phyloP scores from a whole-genome alignment of 2,888 invertebrate genomes.

The Leptura quadrifasciata region DNA sequence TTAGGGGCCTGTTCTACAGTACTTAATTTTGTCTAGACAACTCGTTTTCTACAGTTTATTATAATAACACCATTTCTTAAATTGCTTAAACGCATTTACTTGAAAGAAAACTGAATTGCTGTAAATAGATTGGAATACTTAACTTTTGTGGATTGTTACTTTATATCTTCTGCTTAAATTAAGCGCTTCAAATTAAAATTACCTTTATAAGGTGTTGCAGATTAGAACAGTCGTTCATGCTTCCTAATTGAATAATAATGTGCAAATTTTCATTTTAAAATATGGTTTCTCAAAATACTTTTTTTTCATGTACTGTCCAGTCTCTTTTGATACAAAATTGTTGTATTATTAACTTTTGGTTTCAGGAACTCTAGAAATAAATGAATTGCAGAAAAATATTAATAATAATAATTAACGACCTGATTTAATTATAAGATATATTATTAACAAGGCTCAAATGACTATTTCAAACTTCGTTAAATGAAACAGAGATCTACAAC shows the following conservation, averaged over 20 bases:
- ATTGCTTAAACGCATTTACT: slow-evolving; percentile 13
- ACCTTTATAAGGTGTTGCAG: slow-evolving; percentile 1
- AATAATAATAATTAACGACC: no score
- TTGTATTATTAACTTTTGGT: no score
- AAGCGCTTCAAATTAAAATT: neutral
- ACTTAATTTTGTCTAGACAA: slow-evolving; percentile 33
- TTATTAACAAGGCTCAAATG: no score
- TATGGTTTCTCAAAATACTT: no score
- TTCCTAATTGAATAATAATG: neutral
- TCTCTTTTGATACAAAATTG: no score
- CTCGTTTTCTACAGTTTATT: slow-evolving; percentile 33
- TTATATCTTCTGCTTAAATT: neutral
- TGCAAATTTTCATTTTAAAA: no score
- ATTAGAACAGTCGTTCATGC: neutral
- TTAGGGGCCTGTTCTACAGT: slow-evolving; percentile 25
- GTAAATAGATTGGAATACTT: slow-evolving; percentile 7
- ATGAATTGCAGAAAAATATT: no score
- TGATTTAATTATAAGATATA: no score
- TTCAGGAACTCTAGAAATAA: no score
- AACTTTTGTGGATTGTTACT: neutral
- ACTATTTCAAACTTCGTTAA: no score
- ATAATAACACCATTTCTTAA: slow-evolving; percentile 29
- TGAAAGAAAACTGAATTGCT: neutral
- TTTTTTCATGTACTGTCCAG: no score
- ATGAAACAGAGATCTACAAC: no score